Conservation (phyloP, 2,888 invertebrate genomes). For the Cheilosia pagana region DNA sequence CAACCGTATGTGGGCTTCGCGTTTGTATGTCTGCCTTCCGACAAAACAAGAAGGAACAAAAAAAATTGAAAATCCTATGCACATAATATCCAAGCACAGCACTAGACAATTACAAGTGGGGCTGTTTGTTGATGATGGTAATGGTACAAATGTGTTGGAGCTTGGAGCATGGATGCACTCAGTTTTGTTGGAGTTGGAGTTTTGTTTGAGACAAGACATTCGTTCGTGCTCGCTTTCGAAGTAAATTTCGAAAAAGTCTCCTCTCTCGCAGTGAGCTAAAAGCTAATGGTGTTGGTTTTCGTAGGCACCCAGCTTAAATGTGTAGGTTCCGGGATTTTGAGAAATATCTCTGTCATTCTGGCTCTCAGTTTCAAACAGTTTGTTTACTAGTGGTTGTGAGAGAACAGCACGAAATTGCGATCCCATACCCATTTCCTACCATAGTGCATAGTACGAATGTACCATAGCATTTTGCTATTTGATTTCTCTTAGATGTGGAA, state of each 20-base stretch:
- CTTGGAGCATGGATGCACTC: conserved; percentile 69
- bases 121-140: conserved; percentile 71
- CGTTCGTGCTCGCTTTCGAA: conserved; percentile 60
- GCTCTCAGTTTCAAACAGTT: background rate
- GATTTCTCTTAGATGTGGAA: conserved; percentile 34
- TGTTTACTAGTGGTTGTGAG: conserved; percentile 11
- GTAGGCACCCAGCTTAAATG: conserved; percentile 22
- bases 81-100: conserved; percentile 52
- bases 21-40: conserved; percentile 58
- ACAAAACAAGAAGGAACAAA: conserved; percentile 27
- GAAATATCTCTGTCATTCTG: conserved; percentile 41
- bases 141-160: conserved; percentile 62
- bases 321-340: conserved; percentile 36
- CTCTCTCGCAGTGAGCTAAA: conserved; percentile 18
- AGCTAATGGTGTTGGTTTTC: conserved; percentile 23
- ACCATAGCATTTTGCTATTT: conserved; percentile 7
- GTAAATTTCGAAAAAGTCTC: conserved; percentile 50
- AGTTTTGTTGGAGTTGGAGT: conserved; percentile 49
- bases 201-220: conserved; percentile 35
- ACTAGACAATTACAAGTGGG: conserved; percentile 64
- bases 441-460: conserved; percentile 19
- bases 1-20: conserved; percentile 64
- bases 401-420: conserved; percentile 34
- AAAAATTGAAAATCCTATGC: conserved; percentile 50
- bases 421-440: background rate